Base-by-base conservation (phyloP, 2,888 invertebrate species). In the Netelia inedita region DNA sequence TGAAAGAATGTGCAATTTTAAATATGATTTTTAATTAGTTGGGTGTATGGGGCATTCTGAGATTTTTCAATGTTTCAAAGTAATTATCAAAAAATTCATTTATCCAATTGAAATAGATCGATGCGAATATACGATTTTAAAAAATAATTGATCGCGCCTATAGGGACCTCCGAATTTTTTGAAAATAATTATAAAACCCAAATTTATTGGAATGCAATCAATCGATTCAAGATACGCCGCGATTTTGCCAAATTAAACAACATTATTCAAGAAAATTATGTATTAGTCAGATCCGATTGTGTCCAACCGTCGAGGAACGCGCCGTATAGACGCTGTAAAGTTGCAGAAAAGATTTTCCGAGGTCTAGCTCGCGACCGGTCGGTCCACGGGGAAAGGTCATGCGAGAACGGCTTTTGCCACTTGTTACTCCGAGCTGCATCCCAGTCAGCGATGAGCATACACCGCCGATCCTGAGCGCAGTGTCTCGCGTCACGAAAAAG, bases 361-460 rank as follows among this genome's bases (percentile, higher is more conserved):
- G 74, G 66, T 81, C 63, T 69, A 66, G 65, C 76, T 69, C 81
- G 35, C 68, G 80, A 80, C 69, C 79, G 59, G 80, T 76, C 79
- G 83, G 14, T 66, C 65, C 46, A 68, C 19, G 57, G 55, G 74
- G 55, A 85, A 85, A 85, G 85, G 85, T 85, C 85, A 85, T 50
- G 65, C 82, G 79, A 79, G 78, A 85, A 81, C 78, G 84, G 65
- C 85, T 85, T 85, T 85, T 85, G 85, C 85, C 69, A 74, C 74
- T 65, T 65, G 74, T 73, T 73, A 63, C 78, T 61, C 65, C 23
- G 59, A 35, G 74, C 41, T 65, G 76, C 76, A 73, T 78, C 21
- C 71, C 16, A 61, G 68, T 71, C 81, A 80, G 72, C 50, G 80
- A 23, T 63, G 57, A 69, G 57, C 74, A 43, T 66, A 14, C 46